These are phyloP conservation scores for Enteromius afrohamiltoni DNA, from an alignment of 2,797 vertebrate species.

Conservation along the genomic window DNA sequence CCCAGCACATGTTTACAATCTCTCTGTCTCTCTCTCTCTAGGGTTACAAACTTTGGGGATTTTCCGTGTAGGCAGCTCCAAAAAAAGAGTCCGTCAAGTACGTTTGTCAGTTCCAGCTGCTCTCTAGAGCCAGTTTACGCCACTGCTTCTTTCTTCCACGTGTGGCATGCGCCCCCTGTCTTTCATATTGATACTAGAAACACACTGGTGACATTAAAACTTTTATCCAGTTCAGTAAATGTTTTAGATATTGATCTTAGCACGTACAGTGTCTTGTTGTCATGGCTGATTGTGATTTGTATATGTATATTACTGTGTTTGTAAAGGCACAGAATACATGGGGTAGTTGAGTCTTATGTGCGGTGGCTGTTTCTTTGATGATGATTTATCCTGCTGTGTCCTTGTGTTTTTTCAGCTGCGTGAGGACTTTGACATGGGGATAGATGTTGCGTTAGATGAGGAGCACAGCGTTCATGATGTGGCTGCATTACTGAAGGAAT, in stretches of 20 bases:
- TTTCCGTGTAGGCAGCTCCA: slow-evolving; percentile 89
- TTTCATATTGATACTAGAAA: slow-evolving; percentile 7
- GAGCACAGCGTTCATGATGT: slow-evolving; percentile 90
- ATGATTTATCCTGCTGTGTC: slow-evolving; percentile 65
- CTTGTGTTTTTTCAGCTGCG: slow-evolving; percentile 77
- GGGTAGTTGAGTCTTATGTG: not conserved
- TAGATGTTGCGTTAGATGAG: slow-evolving; percentile 85
- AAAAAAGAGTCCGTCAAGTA: slow-evolving; percentile 89
- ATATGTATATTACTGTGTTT: slow-evolving; percentile 7
- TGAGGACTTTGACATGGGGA: slow-evolving; percentile 86
- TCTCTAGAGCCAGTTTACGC: slow-evolving; percentile 38
- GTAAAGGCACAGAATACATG: not conserved
- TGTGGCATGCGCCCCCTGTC: not conserved
- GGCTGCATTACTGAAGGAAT: slow-evolving; percentile 91
- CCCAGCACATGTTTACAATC: slow-evolving; percentile 15
- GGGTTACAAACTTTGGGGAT: slow-evolving; percentile 90
- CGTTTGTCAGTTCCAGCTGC: slow-evolving; percentile 58
- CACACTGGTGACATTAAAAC: not conserved
- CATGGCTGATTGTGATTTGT: slow-evolving; percentile 14
- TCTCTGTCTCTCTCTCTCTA: slow-evolving; percentile 65
- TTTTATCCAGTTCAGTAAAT: slow-evolving; percentile 2
- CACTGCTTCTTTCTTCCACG: not conserved
- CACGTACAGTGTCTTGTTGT: slow-evolving; percentile 64
- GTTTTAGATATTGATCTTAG: slow-evolving; percentile 13
- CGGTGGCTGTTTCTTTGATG: not conserved